phyloP scores from a whole-genome alignment of 2,888 invertebrate genomes.

The Linnaemya tessellans region DNA sequence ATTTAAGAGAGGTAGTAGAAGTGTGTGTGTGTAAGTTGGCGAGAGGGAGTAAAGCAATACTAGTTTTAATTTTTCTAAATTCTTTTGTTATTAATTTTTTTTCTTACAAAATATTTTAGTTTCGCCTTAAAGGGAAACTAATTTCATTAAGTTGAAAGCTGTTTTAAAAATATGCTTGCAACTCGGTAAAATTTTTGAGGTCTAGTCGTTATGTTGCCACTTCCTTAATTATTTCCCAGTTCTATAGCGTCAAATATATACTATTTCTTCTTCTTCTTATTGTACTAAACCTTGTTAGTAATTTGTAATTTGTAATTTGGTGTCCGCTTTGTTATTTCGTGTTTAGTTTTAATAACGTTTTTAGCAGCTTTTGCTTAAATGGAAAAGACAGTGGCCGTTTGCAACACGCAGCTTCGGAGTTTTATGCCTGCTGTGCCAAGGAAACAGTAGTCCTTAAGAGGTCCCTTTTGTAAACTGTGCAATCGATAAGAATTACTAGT shows the following conservation, averaged over 20 bases:
- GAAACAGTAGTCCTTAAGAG: neutral
- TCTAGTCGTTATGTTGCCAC: neutral
- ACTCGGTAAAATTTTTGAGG: neutral
- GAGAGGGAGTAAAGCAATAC: neutral
- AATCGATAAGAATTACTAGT: neutral
- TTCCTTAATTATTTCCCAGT: conserved; percentile 6
- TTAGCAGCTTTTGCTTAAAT: conserved; percentile 33
- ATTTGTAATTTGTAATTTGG: conserved; percentile 12
- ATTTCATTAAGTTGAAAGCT: conserved; percentile 1
- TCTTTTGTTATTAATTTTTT: conserved; percentile 7
- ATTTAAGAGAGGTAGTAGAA: neutral
- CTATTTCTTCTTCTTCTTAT: neutral
- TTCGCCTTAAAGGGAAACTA: conserved; percentile 3
- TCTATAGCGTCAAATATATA: neutral
- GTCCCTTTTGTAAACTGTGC: neutral
- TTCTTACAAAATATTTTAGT: conserved; percentile 4
- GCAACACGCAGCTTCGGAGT: neutral
- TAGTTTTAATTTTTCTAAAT: conserved; percentile 9
- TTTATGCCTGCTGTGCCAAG: neutral
- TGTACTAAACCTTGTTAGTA: neutral
- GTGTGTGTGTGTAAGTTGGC: neutral
- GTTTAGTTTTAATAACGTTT: conserved; percentile 52
- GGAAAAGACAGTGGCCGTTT: neutral
- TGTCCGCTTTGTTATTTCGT: conserved; percentile 4
- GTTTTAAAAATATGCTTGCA: neutral